phyloP scores from a whole-genome alignment of 2,113 vertebrate genomes.

The Chloroceryle aenea region DNA sequence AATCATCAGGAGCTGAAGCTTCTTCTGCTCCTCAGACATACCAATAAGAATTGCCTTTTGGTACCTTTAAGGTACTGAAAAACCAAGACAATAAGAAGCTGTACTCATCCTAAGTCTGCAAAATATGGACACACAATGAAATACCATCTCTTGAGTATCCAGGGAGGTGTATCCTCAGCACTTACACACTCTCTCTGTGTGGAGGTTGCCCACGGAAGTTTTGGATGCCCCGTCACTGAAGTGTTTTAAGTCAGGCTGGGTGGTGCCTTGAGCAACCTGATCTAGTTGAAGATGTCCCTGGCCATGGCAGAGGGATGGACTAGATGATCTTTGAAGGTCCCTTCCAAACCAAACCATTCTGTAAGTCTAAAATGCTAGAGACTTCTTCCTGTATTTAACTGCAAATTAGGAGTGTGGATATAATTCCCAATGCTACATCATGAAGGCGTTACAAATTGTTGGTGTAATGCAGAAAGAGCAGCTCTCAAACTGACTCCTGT shows the following conservation, averaged over 20 bases:
- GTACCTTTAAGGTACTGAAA: not conserved
- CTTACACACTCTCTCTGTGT: not conserved
- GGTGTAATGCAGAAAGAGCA: not conserved
- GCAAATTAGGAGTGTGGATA: not conserved
- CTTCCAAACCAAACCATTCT: not conserved
- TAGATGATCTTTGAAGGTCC: not conserved
- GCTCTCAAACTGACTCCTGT: not conserved
- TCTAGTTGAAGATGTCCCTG: not conserved
- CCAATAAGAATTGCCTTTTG: not conserved
- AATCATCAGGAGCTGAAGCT: not conserved
- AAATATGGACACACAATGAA: fast-evolving
- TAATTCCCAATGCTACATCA: not conserved
- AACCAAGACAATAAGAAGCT: not conserved
- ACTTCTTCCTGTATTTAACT: not conserved
- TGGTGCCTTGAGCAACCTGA: not conserved
- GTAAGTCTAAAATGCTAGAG: not conserved
- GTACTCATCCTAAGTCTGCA: not conserved
- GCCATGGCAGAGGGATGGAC: not conserved
- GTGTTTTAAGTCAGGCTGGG: not conserved
- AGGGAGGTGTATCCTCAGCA: not conserved
- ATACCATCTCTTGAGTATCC: not conserved
- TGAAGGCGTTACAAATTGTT: not conserved
- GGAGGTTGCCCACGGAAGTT: not conserved
- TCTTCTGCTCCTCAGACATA: not conserved
- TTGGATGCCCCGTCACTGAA: not conserved